Evolutionary conservation across 2,888 invertebrate genomes (phyloP).

Genomic region (Priocnemis perturbator): DNA sequence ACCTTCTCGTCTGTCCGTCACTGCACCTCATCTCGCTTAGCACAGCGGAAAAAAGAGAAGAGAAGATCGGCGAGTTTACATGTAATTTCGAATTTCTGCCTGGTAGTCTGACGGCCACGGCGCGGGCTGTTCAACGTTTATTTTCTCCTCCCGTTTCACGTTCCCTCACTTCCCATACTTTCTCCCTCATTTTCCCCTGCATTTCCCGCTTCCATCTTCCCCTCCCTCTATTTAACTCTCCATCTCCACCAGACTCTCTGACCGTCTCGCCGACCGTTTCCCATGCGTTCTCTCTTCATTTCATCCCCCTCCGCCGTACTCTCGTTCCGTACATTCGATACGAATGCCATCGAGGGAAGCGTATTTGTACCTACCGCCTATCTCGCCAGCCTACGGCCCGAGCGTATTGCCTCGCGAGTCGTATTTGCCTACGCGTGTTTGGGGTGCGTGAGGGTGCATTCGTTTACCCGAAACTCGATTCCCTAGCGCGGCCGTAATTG

Average conservation of each 20-base stretch:
- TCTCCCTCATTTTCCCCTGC: background rate
- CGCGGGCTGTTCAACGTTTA: background rate
- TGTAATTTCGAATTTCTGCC: too few relatives aligned
- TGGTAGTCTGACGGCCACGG: too few relatives aligned
- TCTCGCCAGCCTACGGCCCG: slow-evolving; percentile 25
- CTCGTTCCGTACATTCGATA: slow-evolving; percentile 8
- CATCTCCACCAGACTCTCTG: background rate
- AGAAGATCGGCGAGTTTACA: too few relatives aligned
- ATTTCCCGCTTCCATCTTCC: background rate
- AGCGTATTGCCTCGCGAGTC: slow-evolving; percentile 45
- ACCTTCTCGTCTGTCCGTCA: background rate
- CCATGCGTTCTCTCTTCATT: slow-evolving; percentile 1
- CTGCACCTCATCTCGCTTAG: background rate
- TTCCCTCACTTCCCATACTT: background rate
- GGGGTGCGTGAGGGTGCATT: slow-evolving; percentile 57
- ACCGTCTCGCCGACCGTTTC: background rate
- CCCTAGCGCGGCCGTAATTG: slow-evolving; percentile 50
- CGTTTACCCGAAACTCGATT: slow-evolving; percentile 60
- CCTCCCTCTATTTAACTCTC: background rate
- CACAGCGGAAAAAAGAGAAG: too few relatives aligned
- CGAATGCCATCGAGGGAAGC: slow-evolving; percentile 30
- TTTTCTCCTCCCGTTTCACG: background rate
- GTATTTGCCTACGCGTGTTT: slow-evolving; percentile 58
- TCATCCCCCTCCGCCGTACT: slow-evolving; percentile 16
- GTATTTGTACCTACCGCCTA: slow-evolving; percentile 34